Evolutionary conservation across 2,797 vertebrate species (phyloP).

Genomic region (Sparus aurata): DNA sequence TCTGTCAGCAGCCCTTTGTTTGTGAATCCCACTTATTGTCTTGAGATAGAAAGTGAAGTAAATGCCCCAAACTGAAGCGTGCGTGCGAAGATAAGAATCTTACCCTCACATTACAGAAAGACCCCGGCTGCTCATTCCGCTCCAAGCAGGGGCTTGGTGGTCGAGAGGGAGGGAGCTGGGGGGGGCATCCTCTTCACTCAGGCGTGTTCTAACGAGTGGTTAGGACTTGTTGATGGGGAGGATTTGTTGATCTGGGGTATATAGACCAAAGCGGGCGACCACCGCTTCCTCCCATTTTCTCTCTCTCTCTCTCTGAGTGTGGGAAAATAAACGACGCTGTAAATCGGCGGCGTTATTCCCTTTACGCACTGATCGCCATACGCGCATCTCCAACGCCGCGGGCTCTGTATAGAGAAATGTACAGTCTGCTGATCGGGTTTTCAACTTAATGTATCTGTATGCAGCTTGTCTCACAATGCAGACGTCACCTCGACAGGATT

Average conservation of each 20-base stretch:
- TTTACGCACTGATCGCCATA: slow-evolving; percentile 54
- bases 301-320: slow-evolving; percentile 29
- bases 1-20: background rate
- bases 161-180: slow-evolving; percentile 31
- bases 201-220: slow-evolving; percentile 69
- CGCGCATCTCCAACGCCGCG: slow-evolving; percentile 27
- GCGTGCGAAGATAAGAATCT: background rate
- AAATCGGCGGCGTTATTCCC: slow-evolving; percentile 16
- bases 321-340: slow-evolving; percentile 50
- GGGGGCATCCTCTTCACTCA: slow-evolving; percentile 50
- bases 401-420: slow-evolving; percentile 21
- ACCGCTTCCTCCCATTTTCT: slow-evolving; percentile 40
- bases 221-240: slow-evolving; percentile 85
- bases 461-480: slow-evolving; percentile 74
- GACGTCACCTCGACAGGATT: slow-evolving; percentile 77
- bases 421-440: slow-evolving; percentile 21
- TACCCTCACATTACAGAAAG: slow-evolving; percentile 33
- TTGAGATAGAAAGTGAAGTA: background rate
- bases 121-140: slow-evolving; percentile 45
- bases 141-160: slow-evolving; percentile 60
- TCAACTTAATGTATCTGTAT: slow-evolving; percentile 75
- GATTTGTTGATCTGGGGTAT: slow-evolving; percentile 67
- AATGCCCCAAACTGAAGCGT: background rate
- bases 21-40: background rate
- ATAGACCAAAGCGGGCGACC: slow-evolving; percentile 52